These are phyloP conservation scores for Heliornis fulica DNA, from an alignment of 2,113 vertebrate genomes.

Conservation along the genomic window DNA sequence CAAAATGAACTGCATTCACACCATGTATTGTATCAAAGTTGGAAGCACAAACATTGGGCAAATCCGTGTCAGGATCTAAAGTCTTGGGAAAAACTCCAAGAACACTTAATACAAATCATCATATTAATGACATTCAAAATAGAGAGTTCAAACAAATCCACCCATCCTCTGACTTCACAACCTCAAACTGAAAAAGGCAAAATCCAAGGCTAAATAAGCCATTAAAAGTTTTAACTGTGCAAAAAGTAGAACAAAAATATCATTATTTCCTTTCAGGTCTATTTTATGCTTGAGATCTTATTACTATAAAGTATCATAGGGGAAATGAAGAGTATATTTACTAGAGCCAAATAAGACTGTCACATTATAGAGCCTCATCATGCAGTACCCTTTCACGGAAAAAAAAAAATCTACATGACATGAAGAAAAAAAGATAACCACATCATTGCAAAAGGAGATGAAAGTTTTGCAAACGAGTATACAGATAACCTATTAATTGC, in stretches of 20 bases:
- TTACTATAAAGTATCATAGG: rapidly evolving
- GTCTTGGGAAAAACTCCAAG: neutral
- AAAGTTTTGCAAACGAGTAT: neutral
- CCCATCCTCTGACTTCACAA: neutral
- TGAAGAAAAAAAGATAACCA: neutral
- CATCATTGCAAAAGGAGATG: neutral
- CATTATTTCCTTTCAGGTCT: neutral
- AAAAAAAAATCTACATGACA: neutral
- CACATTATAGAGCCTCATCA: neutral
- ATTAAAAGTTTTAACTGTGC: neutral
- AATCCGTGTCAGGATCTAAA: neutral
- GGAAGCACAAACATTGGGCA: neutral
- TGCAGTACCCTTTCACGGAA: neutral
- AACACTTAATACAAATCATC: neutral
- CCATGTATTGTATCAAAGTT: neutral
- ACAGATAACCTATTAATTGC: neutral
- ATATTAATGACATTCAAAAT: neutral
- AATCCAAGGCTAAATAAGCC: neutral
- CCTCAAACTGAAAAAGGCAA: neutral
- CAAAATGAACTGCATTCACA: neutral
- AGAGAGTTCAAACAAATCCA: neutral
- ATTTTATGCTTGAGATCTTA: neutral
- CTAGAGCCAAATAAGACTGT: neutral
- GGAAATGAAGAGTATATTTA: neutral
- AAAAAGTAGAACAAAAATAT: neutral